Evolutionary conservation across 35 echinoderm and acorn worm genomes (phyloP), one percentile per base, ranked within the genome.

Genomic region (Diadema setosum): DNA sequence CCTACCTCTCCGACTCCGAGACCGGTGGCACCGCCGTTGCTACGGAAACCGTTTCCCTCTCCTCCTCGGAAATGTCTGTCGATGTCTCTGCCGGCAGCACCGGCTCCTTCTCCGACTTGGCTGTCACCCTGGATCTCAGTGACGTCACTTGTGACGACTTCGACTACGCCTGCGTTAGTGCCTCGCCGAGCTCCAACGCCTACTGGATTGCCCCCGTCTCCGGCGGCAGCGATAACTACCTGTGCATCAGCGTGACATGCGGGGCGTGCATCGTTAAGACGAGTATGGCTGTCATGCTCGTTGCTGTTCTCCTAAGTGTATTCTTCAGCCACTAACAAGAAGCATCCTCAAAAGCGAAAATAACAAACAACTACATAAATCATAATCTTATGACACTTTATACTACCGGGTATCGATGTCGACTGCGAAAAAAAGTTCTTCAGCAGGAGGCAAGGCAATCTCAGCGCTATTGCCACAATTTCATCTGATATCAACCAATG

Each of bases 71-170:
- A 25, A 18, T 25, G 8, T 83, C 91, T 3, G 39, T 32, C 45
- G 76, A 87, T 26, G 39, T 93, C 24, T 15, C 21, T 7, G 63
- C 74, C 37, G 91, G 85, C 21, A 36, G 36, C 42, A 45, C 75
- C 16, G 25, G 48, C 11, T 70, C 46, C 20, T 49, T 93, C 18
- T 52, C 37, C 7, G 81, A 56, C 52, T 6, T 88, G 18, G 91
- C 91, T 17, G 91, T 59, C 32, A 93, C 85, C 35, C 42, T 82
- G 5, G 81, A 81, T 63, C 91, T 93, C 20, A 83, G 58, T 26
- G n/a, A 37, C 58, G 45, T 93, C 37, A 84, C 74, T 35, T 93
- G 91, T 56, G 80, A 70, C 39, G 70, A 88, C 76, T 87, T 87
- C 70, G 31, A 27, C 37, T 93, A 93, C 84, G 42, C 32, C 41